Conservation (phyloP, 2,113 vertebrate species). For the Upupa epops region DNA sequence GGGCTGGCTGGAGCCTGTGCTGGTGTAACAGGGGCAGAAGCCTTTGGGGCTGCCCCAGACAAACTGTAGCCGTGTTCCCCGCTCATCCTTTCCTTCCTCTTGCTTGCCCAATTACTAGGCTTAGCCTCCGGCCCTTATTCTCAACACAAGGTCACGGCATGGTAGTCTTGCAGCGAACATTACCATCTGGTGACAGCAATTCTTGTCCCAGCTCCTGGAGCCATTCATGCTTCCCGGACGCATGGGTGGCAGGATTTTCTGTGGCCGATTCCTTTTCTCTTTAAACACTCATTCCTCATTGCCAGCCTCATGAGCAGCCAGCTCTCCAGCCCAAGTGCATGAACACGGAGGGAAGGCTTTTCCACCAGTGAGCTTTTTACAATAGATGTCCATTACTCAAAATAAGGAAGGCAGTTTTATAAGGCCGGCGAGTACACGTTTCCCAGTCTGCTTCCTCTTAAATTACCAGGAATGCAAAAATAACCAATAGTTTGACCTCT, state of each 20-base stretch:
- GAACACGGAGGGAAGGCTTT: constrained; percentile 47
- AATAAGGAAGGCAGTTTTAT: constrained; percentile 74
- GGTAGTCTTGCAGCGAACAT: fast-evolving
- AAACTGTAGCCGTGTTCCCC: neutral
- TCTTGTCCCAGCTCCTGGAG: neutral
- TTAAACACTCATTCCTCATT: constrained; percentile 13
- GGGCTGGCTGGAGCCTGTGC: neutral
- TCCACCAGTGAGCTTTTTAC: constrained; percentile 52
- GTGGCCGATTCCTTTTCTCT: constrained; percentile 18
- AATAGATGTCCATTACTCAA: constrained; percentile 72
- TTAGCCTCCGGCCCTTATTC: neutral
- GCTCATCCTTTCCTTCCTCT: neutral
- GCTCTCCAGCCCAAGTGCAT: neutral
- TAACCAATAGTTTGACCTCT: constrained; percentile 79
- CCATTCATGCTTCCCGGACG: constrained; percentile 33
- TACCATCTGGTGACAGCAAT: constrained; percentile 50
- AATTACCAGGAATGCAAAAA: constrained; percentile 80
- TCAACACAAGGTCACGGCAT: neutral
- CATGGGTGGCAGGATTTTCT: constrained; percentile 51
- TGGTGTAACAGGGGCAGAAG: neutral
- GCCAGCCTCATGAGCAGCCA: constrained; percentile 43
- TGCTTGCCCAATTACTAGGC: neutral
- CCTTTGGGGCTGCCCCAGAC: neutral
- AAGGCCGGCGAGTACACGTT: constrained; percentile 66
- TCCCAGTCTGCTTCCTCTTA: constrained; percentile 74